A percentile compares a stretch with the other conserved stretches of the same genome.
phyloP scores from a whole-genome alignment of 1,140 invertebrate genomes.

The Neodiprion lecontei region DNA sequence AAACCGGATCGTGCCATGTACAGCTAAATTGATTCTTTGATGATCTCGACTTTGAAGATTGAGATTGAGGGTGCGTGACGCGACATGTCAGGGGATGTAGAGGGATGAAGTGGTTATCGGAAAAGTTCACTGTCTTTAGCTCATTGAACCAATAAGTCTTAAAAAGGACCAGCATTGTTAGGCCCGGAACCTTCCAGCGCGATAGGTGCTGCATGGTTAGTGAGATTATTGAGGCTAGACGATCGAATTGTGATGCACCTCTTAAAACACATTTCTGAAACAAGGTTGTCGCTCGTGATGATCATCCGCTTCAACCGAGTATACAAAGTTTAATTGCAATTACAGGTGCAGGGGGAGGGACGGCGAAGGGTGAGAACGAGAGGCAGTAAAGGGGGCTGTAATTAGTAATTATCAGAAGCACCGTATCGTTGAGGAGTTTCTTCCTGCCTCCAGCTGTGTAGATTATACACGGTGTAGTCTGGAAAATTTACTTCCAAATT shows the following conservation, averaged over 20 bases:
- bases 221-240: background rate
- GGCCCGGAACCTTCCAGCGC: background rate
- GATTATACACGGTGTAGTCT: background rate
- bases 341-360: background rate
- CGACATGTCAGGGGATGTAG: background rate
- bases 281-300: background rate
- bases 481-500: background rate
- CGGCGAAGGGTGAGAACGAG: background rate
- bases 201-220: background rate
- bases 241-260: background rate
- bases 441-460: too few relatives aligned
- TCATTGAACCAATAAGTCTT: background rate
- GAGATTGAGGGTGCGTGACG: background rate
- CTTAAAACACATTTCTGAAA: background rate
- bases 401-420: background rate
- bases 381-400: background rate
- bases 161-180: background rate
- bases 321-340: background rate
- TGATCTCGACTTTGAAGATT: background rate
- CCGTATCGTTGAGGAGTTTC: background rate
- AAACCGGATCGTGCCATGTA: background rate
- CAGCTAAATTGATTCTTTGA: background rate
- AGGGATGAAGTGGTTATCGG: background rate
- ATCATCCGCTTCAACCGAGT: background rate
- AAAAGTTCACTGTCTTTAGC: background rate